Evolutionary conservation across 2,888 invertebrate genomes (phyloP), one percentile per base, ranked within the genome.

Genomic region (Trichogramma evanescens): DNA sequence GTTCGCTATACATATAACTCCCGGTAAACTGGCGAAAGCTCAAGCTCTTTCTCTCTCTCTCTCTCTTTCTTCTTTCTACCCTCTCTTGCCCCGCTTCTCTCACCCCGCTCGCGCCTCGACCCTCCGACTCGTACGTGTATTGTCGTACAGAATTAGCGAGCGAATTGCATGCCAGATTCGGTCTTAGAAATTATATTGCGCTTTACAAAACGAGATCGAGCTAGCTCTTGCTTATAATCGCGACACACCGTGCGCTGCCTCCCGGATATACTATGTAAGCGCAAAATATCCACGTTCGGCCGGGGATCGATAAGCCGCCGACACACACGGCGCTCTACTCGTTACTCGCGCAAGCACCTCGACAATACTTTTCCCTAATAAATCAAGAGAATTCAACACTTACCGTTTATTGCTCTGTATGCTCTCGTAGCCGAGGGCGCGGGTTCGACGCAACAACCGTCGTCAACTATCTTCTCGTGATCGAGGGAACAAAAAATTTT

Each of bases 1-100:
- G 59, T 61, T 63, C 61, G 63, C 60, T 63, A 48, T 58, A 50
- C 54, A 45, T 13, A 13, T 63, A 61, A 63, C 56, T 56, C 26
- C 63, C 60, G 54, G 56, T 55, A 45, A 50, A 54, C 55, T 52
- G 48, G 9, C 49, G 53, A 48, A 55, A 61, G 52, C 58, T 56
- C 56, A 41, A 56, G 50, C 50, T 41, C 51, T 26, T 3, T 41
- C 57, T 40, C 51, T 26, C 5, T 41, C 57, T 40, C 50, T 45
- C 44, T 50, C 54, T 45, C 57, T 41, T 50, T 7, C 54, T 40
- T 51, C 6, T 46, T 38, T 26, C 13, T 10, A 9, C 7, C 1
- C 46, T 42, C 9, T 7, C 9, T 40, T 8, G 8, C 8, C 42
- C 26, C 26, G 2, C 26, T 26, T 2, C 13, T 26, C 26, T 26